Base-by-base conservation (phyloP, 2,888 invertebrate genomes). In the Venusia cambrica region DNA sequence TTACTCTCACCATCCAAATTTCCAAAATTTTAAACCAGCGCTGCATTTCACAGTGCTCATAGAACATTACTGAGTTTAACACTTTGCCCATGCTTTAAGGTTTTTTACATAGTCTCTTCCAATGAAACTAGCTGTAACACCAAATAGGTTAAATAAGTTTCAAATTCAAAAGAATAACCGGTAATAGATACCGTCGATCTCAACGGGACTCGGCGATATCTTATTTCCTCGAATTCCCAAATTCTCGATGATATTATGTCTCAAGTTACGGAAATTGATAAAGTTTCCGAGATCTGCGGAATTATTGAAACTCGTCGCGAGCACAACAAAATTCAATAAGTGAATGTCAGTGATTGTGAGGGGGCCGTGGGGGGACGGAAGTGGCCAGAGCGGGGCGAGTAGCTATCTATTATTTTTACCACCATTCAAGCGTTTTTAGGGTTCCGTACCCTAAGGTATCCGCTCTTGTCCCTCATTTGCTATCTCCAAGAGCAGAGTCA, bases 281-380 rank as follows among this genome's bases (percentile, higher is more conserved):
- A 85, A 85, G 77, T 84, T 84, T 72, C 57, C 68, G 66, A 39
- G 62, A 73, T 71, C 70, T 62, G 52, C 57, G 72, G 78, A 80
- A 80, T 84, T 84, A 84, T 83, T 76, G 78, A 74, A 80, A 79
- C 68, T 81, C 73, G 67, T 63, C 61, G 68, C 63, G 77, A 71
- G 68, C 79, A 83, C 81, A 83, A 83, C 84, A 81, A 78, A 78
- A 85, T 83, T 85, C 80, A 83, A 84, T 85, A 84, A 83, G 79
- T 78, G 81, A 80, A 76, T 77, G 76, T 74, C 76, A 68, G 72
- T 83, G 83, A 84, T 85, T 83, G 77, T 77, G 69, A 60, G 59
- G 50, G 56, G 48, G 38, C 14, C 28, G 26, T n/a, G 16, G 4
- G 15, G 13, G 20, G 5, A 17, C 5, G 7, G 2, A n/a, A n/a